Evolutionary conservation across 2,888 invertebrate genomes (phyloP).

Genomic region (Gandaritis pyraliata): DNA sequence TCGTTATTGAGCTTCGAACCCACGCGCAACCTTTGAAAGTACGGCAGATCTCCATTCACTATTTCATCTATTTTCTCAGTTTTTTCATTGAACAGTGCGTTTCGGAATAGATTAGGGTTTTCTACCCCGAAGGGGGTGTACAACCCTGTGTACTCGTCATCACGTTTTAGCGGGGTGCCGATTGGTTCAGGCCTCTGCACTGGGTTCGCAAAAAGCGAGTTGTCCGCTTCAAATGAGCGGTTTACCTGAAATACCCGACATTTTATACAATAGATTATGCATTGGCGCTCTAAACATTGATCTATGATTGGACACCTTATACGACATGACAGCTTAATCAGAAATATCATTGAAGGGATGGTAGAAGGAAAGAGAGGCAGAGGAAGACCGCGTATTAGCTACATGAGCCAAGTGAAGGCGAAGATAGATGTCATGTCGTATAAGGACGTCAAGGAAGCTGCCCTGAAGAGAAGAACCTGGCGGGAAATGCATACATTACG

Average conservation of each 20-base stretch:
- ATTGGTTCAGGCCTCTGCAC: constrained; percentile 68
- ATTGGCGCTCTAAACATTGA: too few relatives aligned
- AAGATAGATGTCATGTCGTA: too few relatives aligned
- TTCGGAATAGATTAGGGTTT: constrained; percentile 71
- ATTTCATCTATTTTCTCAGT: constrained; percentile 51
- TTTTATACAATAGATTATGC: too few relatives aligned
- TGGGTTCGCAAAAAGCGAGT: constrained; percentile 60
- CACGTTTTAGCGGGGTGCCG: constrained; percentile 53
- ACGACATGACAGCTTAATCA: too few relatives aligned
- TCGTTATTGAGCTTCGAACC: constrained; percentile 76
- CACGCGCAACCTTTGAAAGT: constrained; percentile 73
- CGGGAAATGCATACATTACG: too few relatives aligned
- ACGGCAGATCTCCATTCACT: constrained; percentile 72
- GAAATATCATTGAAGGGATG: too few relatives aligned
- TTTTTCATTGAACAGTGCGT: constrained; percentile 71
- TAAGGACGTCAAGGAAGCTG: too few relatives aligned
- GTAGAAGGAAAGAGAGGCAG: too few relatives aligned
- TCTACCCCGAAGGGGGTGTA: constrained; percentile 77
- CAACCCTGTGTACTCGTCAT: constrained; percentile 44
- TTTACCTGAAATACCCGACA: neutral
- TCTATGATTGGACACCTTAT: too few relatives aligned
- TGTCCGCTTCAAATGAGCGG: constrained; percentile 56
- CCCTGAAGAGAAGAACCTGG: too few relatives aligned
- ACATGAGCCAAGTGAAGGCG: too few relatives aligned
- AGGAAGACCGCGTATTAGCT: too few relatives aligned